Percentiles rank a stretch among this genome's conserved stretches.
These are phyloP conservation scores for Chelonus insularis DNA, from an alignment of 1,140 invertebrate species.

Conservation along the genomic window DNA sequence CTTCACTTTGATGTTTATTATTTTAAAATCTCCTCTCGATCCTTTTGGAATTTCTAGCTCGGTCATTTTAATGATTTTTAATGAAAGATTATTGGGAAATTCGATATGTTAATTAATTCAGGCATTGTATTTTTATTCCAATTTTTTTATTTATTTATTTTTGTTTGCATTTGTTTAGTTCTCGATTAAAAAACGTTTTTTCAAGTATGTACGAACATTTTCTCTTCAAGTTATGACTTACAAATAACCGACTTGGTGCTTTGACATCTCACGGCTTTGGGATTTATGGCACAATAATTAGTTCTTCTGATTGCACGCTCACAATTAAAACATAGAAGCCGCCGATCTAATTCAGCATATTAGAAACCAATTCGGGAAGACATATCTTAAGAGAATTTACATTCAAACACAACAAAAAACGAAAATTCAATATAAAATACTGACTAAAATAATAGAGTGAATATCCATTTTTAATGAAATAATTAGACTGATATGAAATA, in stretches of 20 bases:
- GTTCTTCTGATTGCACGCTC: slow-evolving; percentile 25
- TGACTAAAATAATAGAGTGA: background rate
- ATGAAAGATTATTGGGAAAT: slow-evolving; percentile 38
- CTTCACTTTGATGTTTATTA: too few relatives aligned
- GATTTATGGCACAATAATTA: slow-evolving; percentile 48
- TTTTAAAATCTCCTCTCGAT: slow-evolving; percentile 17
- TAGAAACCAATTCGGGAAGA: background rate
- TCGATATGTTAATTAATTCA: slow-evolving; percentile 45
- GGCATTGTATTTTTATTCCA: slow-evolving; percentile 10
- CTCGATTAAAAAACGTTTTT: too few relatives aligned
- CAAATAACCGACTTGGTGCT: background rate
- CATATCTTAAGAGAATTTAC: background rate
- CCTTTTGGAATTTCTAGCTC: slow-evolving; percentile 8
- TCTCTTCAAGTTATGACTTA: background rate
- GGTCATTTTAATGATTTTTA: too few relatives aligned
- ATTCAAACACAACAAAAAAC: background rate
- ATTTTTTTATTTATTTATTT: too few relatives aligned
- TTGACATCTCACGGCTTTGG: slow-evolving; percentile 16
- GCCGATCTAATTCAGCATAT: background rate
- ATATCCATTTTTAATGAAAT: too few relatives aligned
- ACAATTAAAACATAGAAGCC: background rate
- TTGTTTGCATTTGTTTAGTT: too few relatives aligned
- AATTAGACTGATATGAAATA: too few relatives aligned
- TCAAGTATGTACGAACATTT: background rate
- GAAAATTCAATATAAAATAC: slow-evolving; percentile 3